A percentile compares a stretch with the other conserved stretches of the same genome.
phyloP scores from a whole-genome alignment of 1,140 invertebrate genomes.

The Holcopasites calliopsidis region DNA sequence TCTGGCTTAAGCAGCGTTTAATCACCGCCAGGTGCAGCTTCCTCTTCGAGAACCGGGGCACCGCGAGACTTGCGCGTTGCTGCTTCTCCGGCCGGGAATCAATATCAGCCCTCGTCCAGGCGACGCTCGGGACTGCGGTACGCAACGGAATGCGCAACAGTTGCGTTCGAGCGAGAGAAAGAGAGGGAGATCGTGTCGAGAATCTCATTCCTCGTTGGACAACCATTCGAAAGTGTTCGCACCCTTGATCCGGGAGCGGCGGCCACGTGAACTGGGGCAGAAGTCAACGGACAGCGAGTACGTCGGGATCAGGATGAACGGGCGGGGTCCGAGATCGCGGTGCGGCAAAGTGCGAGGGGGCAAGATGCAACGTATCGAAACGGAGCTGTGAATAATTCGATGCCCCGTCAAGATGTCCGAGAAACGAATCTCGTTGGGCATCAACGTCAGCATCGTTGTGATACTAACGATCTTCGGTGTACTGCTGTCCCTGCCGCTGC shows the following conservation, averaged over 20 bases:
- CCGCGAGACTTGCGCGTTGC: constrained; percentile 63
- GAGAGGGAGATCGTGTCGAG: constrained; percentile 16
- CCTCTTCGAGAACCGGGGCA: constrained; percentile 32
- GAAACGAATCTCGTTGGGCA: constrained; percentile 64
- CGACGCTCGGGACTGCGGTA: constrained; percentile 45
- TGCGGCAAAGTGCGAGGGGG: neutral
- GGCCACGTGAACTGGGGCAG: neutral
- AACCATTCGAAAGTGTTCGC: constrained; percentile 9
- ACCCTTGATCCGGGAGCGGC: too few species aligned
- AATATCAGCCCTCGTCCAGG: constrained; percentile 68
- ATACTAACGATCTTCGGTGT: constrained; percentile 69
- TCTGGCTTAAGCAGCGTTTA: constrained; percentile 41
- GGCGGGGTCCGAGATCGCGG: too few species aligned
- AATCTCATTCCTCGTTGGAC: constrained; percentile 4
- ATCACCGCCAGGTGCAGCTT: constrained; percentile 41
- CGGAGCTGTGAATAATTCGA: neutral
- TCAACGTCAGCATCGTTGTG: constrained; percentile 70
- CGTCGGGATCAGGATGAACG: neutral
- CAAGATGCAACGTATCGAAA: neutral
- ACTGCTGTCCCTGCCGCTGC: constrained; percentile 67
- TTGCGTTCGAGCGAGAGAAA: constrained; percentile 52
- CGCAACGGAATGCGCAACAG: constrained; percentile 69
- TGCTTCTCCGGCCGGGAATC: constrained; percentile 62
- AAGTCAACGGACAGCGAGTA: neutral
- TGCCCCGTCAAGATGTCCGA: constrained; percentile 44